Evolutionary conservation across 2,113 vertebrate genomes (phyloP), one percentile per base, ranked within the genome.

Genomic region (Thinocorus orbignyianus): DNA sequence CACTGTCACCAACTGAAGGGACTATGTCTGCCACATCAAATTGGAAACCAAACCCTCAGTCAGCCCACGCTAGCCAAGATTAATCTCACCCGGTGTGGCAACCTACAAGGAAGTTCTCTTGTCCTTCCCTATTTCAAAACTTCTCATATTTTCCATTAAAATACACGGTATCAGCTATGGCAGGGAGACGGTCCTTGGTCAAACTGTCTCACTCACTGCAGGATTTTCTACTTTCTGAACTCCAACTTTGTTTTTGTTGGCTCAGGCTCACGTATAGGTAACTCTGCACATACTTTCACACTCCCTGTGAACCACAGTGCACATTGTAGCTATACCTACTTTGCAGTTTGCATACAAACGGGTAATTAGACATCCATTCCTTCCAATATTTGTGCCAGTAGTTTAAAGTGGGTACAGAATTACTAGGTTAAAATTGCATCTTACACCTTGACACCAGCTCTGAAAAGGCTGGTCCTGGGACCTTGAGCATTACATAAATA

Each of bases 381-480:
- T 91, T 88, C 93, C 89, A 94, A 54, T 42, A 23, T 44, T 54
- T 13, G 5, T 94, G 93, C 92, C 96, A 96, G 87, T 31, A 93
- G 66, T 72, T 91, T 92, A 82, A 94, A 90, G 93, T 0, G 1
- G 60, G 73, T 89, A 52, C 89, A 83, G 87, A 91, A 96, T 96
- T 95, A 88, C 93, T 90, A 80, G 46, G 88, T 95, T 90, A 91
- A 96, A 94, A 95, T 87, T 85, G 93, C 58, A 90, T 58, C 90
- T 95, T 96, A 95, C 91, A 87, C 86, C 93, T 93, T 55, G 84
- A 92, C 91, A 91, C 78, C 74, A 66, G n/a, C 78, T 90, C 94
- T 86, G 92, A 91, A 91, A 93, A 85, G 31, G 37, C 78, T 94
- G 79, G 79, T 69, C 66, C 37, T 2, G 55, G 62, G 41, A 65